phyloP scores from a whole-genome alignment of 2,113 vertebrate genomes.

The Prochilodus magdalenae region DNA sequence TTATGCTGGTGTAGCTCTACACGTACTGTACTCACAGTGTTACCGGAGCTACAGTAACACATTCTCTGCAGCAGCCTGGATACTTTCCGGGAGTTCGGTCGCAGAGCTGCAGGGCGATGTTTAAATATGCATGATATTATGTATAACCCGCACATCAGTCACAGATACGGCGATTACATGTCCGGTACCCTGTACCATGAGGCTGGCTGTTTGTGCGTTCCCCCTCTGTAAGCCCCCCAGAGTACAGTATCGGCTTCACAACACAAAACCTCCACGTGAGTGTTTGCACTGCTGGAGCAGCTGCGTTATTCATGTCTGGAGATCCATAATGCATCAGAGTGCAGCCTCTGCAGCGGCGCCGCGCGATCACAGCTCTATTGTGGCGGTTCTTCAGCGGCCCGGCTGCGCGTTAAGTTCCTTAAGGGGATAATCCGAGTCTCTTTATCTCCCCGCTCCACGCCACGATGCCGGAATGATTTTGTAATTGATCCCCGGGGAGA shows the following conservation, averaged over 20 bases:
- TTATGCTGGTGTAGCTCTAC: neutral
- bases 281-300: constrained; percentile 37
- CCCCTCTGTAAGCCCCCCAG: constrained; percentile 35
- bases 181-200: constrained; percentile 27
- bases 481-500: constrained; percentile 66
- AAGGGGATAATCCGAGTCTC: constrained; percentile 36
- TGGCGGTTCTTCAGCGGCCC: neutral
- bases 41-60: neutral
- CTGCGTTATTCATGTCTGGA: constrained; percentile 56
- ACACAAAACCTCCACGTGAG: constrained; percentile 51
- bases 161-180: neutral
- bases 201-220: constrained; percentile 24
- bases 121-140: constrained; percentile 19
- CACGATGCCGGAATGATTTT: constrained; percentile 66
- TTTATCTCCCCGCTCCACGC: constrained; percentile 54
- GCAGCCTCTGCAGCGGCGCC: neutral
- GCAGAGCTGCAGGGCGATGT: constrained; percentile 4
- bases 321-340: constrained; percentile 67
- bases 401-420: constrained; percentile 19
- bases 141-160: constrained; percentile 4
- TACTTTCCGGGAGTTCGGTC: neutral
- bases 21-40: neutral
- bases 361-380: neutral
- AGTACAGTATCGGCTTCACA: constrained; percentile 5
- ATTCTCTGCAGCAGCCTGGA: neutral